Percentiles rank a stretch among this genome's conserved stretches.
phyloP scores from a whole-genome alignment of 1,140 invertebrate species.

The Pteromalus puparum region DNA sequence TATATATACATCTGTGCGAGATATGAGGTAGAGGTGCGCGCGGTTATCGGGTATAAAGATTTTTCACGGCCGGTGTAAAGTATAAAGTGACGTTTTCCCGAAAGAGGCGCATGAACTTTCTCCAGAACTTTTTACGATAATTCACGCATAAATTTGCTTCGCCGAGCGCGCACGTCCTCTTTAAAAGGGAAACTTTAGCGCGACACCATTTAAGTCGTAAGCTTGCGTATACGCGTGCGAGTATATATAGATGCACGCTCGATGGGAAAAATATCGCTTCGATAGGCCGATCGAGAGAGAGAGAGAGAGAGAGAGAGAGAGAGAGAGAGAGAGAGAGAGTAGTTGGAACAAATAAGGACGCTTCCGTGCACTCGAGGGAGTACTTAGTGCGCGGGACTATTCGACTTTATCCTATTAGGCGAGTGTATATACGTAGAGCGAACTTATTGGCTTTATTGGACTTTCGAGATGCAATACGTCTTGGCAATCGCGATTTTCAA shows the following conservation, averaged over 20 bases:
- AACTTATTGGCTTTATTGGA: too few relatives aligned
- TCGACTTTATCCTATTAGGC: not conserved
- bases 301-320: too few relatives aligned
- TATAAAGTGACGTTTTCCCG: constrained; percentile 19
- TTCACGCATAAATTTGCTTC: constrained; percentile 37
- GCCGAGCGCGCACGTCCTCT: not conserved
- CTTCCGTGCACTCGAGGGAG: not conserved
- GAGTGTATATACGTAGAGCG: too few relatives aligned
- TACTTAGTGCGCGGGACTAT: not conserved
- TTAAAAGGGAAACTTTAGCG: constrained; percentile 19
- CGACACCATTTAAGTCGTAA: not conserved
- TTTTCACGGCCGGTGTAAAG: constrained; percentile 36
- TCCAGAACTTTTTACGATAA: constrained; percentile 40
- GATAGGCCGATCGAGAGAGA: too few relatives aligned
- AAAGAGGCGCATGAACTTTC: constrained; percentile 13
- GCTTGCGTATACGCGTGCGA: not conserved
- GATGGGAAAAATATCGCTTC: not conserved
- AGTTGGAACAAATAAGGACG: too few relatives aligned
- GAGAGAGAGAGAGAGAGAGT: too few relatives aligned
- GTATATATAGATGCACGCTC: too few relatives aligned
- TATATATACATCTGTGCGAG: not conserved
- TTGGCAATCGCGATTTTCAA: too few relatives aligned
- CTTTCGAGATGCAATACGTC: too few relatives aligned
- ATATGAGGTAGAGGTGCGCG: not conserved
- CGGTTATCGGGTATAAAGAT: constrained; percentile 36